These are phyloP conservation scores for Netelia melanura DNA, from an alignment of 2,888 invertebrate genomes.

Conservation along the genomic window DNA sequence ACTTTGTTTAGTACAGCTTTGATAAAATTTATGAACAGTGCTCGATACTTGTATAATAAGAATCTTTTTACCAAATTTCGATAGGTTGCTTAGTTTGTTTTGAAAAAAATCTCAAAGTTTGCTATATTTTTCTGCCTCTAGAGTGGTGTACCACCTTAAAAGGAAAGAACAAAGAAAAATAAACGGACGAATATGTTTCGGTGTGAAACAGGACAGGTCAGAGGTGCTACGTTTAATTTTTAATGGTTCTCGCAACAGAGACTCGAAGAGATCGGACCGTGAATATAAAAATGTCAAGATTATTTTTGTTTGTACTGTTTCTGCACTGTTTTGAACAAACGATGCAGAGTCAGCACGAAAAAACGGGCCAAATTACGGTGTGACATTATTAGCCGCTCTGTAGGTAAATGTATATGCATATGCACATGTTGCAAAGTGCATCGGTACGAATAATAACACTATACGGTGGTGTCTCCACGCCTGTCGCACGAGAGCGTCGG, in stretches of 20 bases:
- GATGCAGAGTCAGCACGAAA: not conserved
- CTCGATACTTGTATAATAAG: no score
- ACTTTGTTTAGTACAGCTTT: no score
- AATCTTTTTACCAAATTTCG: no score
- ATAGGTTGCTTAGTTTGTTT: no score
- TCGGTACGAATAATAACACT: slow-evolving; percentile 15
- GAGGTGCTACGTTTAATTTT: not conserved
- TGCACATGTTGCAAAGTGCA: not conserved
- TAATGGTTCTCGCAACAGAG: not conserved
- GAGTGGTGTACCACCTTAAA: not conserved
- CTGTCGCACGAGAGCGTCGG: not conserved
- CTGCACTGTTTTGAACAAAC: not conserved
- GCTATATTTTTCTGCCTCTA: no score
- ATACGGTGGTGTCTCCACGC: not conserved
- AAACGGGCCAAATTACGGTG: not conserved
- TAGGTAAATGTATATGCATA: not conserved
- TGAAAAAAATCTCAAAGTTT: no score
- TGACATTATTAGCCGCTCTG: not conserved
- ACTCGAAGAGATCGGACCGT: not conserved
- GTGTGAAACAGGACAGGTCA: not conserved
- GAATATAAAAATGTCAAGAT: not conserved
- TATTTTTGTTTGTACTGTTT: not conserved
- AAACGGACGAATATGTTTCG: not conserved
- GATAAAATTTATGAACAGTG: no score
- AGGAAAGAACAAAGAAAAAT: not conserved